Evolutionary conservation across 2,888 invertebrate species (phyloP).

Genomic region (Temnothorax ravouxi): DNA sequence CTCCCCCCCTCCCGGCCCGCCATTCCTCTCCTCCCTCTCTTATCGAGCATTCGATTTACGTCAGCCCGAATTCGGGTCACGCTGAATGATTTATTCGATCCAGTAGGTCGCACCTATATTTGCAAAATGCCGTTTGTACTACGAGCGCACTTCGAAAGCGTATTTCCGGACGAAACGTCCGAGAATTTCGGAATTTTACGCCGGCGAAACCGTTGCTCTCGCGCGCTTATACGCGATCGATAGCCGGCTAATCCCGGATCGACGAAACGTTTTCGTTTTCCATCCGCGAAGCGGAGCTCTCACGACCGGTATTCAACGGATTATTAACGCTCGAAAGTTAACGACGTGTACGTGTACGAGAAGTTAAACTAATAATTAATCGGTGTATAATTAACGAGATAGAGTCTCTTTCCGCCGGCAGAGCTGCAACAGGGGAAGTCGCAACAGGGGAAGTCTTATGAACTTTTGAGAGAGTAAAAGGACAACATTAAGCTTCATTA

Average conservation of each 20-base stretch:
- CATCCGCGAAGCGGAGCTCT: not conserved
- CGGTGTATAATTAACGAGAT: conserved; percentile 18
- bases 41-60: conserved; percentile 45
- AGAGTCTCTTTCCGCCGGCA: not conserved
- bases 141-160: conserved; percentile 18
- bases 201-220: not conserved
- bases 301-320: conserved; percentile 13
- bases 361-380: conserved; percentile 29
- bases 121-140: conserved; percentile 50
- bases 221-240: conserved; percentile 23
- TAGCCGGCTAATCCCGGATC: conserved; percentile 42
- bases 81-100: conserved; percentile 62
- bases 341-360: not conserved
- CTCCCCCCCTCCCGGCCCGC: not conserved
- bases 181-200: conserved; percentile 40
- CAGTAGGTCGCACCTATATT: conserved; percentile 60
- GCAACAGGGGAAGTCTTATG: not conserved
- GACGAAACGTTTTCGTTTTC: conserved; percentile 16
- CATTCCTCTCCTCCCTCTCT: not conserved
- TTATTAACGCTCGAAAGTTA: conserved; percentile 34
- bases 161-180: conserved; percentile 40
- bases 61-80: conserved; percentile 58
- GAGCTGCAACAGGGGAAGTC: not conserved
- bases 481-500: not conserved
- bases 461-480: not conserved